Evolutionary conservation across 2,797 vertebrate species (phyloP).

Genomic region (Tinamus major): DNA sequence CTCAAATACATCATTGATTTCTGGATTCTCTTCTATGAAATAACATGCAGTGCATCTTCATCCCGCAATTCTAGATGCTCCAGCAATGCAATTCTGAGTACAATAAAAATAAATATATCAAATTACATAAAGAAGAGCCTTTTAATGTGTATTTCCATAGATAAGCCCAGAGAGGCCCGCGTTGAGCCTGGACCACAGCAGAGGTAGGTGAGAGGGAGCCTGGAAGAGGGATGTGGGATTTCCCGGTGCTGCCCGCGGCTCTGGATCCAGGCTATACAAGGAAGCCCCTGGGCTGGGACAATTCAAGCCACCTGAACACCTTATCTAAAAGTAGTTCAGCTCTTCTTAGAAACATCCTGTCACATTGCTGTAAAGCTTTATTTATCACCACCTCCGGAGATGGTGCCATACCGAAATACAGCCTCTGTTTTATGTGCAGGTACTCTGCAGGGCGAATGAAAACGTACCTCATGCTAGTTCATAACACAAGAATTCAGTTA

Average conservation of each 20-base stretch:
- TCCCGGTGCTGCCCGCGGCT: background rate
- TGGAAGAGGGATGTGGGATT: rapidly evolving
- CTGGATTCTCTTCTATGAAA: background rate
- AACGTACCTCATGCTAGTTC: no score
- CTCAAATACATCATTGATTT: background rate
- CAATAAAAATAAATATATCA: background rate
- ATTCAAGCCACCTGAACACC: background rate
- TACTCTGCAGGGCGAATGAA: background rate
- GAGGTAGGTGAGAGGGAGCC: background rate
- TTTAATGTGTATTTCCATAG: background rate
- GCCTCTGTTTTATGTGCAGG: background rate
- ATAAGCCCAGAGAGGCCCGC: background rate
- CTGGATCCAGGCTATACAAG: background rate
- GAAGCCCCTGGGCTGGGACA: background rate
- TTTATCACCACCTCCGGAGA: background rate
- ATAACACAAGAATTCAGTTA: no score
- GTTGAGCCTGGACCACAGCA: background rate
- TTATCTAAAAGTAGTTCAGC: background rate
- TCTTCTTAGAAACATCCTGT: background rate
- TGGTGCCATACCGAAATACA: background rate
- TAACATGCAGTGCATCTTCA: rapidly evolving
- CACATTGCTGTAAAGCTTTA: background rate
- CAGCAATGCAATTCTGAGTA: background rate
- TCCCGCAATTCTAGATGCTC: background rate
- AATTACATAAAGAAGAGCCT: background rate